Conservation (phyloP, 2,113 vertebrate genomes). For the Sylvia atricapilla region DNA sequence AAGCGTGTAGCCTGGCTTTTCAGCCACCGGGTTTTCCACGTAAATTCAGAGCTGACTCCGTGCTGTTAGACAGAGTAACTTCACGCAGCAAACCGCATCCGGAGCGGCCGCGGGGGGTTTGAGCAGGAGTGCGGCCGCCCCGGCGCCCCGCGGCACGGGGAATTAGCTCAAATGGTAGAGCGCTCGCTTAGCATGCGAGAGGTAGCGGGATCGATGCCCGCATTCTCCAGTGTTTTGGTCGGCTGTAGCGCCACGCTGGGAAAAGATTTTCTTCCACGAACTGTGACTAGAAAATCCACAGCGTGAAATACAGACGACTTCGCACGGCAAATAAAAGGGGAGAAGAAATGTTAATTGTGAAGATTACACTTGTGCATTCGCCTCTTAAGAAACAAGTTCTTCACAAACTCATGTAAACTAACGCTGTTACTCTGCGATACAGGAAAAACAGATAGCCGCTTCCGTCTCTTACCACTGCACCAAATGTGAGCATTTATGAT, state of each 20-base stretch:
- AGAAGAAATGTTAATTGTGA: accelerated
- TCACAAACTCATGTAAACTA: accelerated
- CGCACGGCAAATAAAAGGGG: accelerated
- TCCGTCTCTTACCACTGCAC: accelerated
- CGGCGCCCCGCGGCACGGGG: accelerated
- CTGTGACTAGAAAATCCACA: accelerated
- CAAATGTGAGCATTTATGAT: too few species aligned
- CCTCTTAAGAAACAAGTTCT: accelerated
- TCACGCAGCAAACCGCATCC: accelerated
- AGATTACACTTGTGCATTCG: accelerated
- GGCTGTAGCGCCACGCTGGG: accelerated
- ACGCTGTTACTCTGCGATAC: accelerated
- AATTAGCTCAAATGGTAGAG: slow-evolving; percentile 75
- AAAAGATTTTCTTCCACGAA: background rate
- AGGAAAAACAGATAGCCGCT: too few species aligned
- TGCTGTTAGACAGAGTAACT: accelerated
- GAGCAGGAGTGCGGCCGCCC: accelerated
- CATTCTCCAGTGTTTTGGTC: slow-evolving; percentile 21
- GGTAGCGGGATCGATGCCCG: slow-evolving; percentile 79
- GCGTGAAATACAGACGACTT: accelerated
- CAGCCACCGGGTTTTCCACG: accelerated
- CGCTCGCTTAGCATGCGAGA: slow-evolving; percentile 76
- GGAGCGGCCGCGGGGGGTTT: accelerated
- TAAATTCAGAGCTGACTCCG: accelerated
- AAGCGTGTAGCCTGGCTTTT: too few species aligned